A percentile compares a stretch with the other conserved stretches of the same genome.
phyloP scores from a whole-genome alignment of 1,140 invertebrate genomes.

The Hypsibius dujardini region DNA sequence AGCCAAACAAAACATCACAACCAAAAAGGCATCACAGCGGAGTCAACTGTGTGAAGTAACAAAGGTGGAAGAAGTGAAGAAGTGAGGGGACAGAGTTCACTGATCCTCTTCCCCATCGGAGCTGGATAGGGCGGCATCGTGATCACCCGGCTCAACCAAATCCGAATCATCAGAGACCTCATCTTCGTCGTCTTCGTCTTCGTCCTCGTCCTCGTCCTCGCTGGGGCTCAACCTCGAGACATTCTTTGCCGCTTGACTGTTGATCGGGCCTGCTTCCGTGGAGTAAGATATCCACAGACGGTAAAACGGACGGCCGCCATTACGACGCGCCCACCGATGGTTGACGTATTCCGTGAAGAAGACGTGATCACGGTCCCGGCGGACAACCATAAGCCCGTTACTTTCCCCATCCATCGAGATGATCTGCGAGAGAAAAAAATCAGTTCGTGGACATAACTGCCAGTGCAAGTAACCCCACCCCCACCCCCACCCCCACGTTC shows the following conservation, averaged over 20 bases:
- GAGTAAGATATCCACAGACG: not conserved
- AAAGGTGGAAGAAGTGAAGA: too few relatives aligned
- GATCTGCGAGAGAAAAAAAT: not conserved
- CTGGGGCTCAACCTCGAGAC: not conserved
- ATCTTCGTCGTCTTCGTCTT: slow-evolving; percentile 9
- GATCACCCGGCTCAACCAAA: not conserved
- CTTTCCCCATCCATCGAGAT: not conserved
- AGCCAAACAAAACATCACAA: too few relatives aligned
- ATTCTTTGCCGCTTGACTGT: not conserved
- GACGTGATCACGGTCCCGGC: not conserved
- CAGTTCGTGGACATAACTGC: not conserved
- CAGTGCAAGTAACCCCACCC: not conserved
- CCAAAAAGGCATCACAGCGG: too few relatives aligned
- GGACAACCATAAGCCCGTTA: not conserved
- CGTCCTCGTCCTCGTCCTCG: slow-evolving; percentile 1
- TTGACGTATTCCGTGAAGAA: slow-evolving; percentile 15
- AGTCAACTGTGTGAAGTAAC: too few relatives aligned
- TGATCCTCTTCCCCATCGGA: too few relatives aligned
- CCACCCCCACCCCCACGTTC: not conserved
- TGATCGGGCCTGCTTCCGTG: not conserved
- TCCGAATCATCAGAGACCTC: not conserved
- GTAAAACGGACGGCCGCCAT: slow-evolving; percentile 4
- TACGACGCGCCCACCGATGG: slow-evolving; percentile 4
- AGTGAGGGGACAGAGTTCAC: too few relatives aligned
- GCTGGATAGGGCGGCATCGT: too few relatives aligned